Evolutionary conservation across 2,113 vertebrate genomes (phyloP).

Genomic region (Pelobates fuscus): DNA sequence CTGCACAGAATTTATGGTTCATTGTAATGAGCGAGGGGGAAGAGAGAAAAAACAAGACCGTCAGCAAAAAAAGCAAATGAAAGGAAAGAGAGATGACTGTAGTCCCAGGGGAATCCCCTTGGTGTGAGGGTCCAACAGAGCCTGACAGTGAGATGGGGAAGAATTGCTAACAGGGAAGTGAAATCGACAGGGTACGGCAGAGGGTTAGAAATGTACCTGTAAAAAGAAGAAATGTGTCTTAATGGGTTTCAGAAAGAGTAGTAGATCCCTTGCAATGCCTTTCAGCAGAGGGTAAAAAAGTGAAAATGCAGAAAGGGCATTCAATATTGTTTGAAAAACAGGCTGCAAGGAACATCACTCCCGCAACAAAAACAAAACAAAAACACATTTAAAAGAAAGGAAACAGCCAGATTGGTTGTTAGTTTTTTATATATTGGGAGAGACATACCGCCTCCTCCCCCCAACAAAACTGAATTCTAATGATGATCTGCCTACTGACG

Average conservation of each 20-base stretch:
- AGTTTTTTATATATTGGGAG: no score
- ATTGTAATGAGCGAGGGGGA: slow-evolving; percentile 81
- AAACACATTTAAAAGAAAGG: no score
- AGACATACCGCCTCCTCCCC: no score
- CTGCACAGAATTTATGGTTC: slow-evolving; percentile 80
- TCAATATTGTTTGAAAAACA: no score
- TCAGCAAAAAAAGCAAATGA: neutral
- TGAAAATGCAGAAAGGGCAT: no score
- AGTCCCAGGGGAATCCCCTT: neutral
- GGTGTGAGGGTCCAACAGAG: neutral
- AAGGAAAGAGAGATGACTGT: slow-evolving; percentile 3
- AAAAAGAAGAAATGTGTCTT: no score
- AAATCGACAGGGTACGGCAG: neutral
- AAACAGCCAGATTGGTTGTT: no score
- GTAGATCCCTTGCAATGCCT: neutral
- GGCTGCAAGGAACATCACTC: no score
- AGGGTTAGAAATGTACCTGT: neutral
- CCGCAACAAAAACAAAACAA: no score
- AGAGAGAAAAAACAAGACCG: slow-evolving; percentile 60
- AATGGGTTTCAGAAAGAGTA: no score
- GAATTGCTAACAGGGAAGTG: neutral
- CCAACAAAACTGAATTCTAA: no score
- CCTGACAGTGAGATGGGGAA: neutral
- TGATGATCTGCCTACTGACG: no score
- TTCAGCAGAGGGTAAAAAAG: neutral